These are phyloP conservation scores for Epiblema foenella DNA, from an alignment of 2,888 invertebrate species.

Conservation along the genomic window DNA sequence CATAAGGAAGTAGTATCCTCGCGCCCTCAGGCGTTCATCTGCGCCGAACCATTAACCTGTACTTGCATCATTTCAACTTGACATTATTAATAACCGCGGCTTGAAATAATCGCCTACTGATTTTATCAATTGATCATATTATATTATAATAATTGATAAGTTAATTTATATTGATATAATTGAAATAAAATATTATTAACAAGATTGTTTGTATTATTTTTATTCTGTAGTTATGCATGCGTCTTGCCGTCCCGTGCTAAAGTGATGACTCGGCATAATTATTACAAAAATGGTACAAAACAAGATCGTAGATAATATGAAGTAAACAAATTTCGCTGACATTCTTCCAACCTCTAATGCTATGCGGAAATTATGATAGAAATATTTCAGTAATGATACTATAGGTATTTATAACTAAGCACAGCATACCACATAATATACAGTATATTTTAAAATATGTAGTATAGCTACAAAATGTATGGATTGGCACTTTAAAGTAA, in stretches of 20 bases:
- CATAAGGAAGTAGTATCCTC: slow-evolving; percentile 77
- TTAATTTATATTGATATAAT: slow-evolving; percentile 73
- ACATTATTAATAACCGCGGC: slow-evolving; percentile 68
- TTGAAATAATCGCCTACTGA: slow-evolving; percentile 73
- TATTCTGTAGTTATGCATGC: slow-evolving; percentile 45
- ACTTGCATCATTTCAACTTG: slow-evolving; percentile 58
- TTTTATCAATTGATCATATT: slow-evolving; percentile 71
- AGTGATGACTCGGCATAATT: not conserved
- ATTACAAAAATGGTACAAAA: slow-evolving; percentile 9
- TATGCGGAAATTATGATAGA: not conserved
- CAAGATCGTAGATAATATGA: slow-evolving; percentile 6
- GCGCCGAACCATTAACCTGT: slow-evolving; percentile 50
- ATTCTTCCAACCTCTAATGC: not conserved
- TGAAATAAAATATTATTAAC: slow-evolving; percentile 78
- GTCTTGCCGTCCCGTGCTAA: not conserved
- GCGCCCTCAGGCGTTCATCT: slow-evolving; percentile 49
- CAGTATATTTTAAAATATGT: too few species aligned
- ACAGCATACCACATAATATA: too few species aligned
- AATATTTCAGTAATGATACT: not conserved
- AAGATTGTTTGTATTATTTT: slow-evolving; percentile 55
- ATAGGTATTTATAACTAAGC: too few species aligned
- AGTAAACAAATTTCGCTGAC: slow-evolving; percentile 8
- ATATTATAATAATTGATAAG: slow-evolving; percentile 59
- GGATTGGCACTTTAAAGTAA: too few species aligned
- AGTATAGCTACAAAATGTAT: too few species aligned